Base-by-base conservation (phyloP, 53 echinoderm and acorn worm species). In the Paelopatides confundens region DNA sequence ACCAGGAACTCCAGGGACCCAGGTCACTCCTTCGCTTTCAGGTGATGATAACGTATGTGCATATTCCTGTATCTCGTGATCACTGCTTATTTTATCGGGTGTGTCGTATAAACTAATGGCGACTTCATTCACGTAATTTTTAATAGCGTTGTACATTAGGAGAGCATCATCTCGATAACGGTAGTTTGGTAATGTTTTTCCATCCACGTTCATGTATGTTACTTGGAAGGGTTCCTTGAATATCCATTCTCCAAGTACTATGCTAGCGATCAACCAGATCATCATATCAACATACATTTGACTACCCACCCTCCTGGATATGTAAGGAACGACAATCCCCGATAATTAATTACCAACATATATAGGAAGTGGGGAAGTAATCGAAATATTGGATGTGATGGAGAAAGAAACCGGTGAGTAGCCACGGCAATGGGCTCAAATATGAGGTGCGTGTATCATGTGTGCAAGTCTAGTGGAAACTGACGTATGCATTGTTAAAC, bases 401-500 rank as follows among this genome's bases (percentile, higher is more conserved):
- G 94, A 3, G 96, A 96, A 15, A 96, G 90, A 27, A 85, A 82
- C 2, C 87, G 86, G 85, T 96, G 86, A 43, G 87, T 91, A 51
- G 94, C 94, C 51, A 94, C 86, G 66, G 89, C 87, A 66, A 96
- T 49, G 15, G 94, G 27, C 52, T 96, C 96, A 78, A 94, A 89
- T 28, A 96, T 58, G 10, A 96, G 81, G 85, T 96, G 94, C 4
- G 94, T 90, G 69, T 86, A 81, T 12, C 94, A 81, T 89, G 94
- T 15, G 76, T 35, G 37, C 76, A 76, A 18, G 96, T 87, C 66
- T 96, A 95, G 86, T 96, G 96, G 47, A 62, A 93, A 27, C 92
- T 95, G 0, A 93, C 95, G 49, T 96, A 95, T 15, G 95, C 93
- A 70, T 91, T 89, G 90, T 96, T 96, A 52, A 87, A 96, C 93